Evolutionary conservation across 2,888 invertebrate species (phyloP), one percentile per base, ranked within the genome.

Genomic region (Anthophora plumipes): DNA sequence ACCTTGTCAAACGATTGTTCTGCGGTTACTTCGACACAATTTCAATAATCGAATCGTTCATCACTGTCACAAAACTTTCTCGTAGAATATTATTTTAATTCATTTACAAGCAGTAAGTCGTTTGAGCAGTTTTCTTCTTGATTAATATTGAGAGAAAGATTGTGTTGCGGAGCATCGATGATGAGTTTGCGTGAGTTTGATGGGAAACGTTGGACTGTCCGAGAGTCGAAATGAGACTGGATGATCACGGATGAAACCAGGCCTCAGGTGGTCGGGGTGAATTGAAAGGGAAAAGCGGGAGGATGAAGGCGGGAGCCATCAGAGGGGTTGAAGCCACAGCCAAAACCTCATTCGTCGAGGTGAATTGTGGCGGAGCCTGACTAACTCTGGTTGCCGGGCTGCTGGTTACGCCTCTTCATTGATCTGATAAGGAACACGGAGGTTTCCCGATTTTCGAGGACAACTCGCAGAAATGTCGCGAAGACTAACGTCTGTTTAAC

Each of bases 391-490:
- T 90, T 90, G 88, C 89, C 83, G 86, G 90, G 90, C 75, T 83
- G 84, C 83, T 60, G 82, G 89, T 76, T 80, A 89, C 92, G 92
- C 92, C 92, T 92, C 86, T 91, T 91, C 91, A 92, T 92, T 89
- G 92, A 92, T 92, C 90, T 88, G 89, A 90, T 90, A 90, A 90
- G 89, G 85, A 88, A 79, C 79, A 68, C 31, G 61, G 37, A 59
- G 20, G 70, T 20, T 37, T 77, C 82, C 37, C 50, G 64, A 31
- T 31, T 31, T 31, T 54, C 25, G 68, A 57, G 76, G 72, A 78
- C 80, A 73, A 68, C 50, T 52, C 55, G 22, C 55, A 43, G 69
- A 69, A 64, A 71, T 55, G n/a, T 63, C 41, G 48, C 39, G 6
- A 41, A 31, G 31, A 31, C 31, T 31, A 31, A 31, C 31, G 31